Percentiles rank a stretch among this genome's conserved stretches.
Conservation (phyloP, 2,797 vertebrate species). For the Oreochromis mossambicus region DNA sequence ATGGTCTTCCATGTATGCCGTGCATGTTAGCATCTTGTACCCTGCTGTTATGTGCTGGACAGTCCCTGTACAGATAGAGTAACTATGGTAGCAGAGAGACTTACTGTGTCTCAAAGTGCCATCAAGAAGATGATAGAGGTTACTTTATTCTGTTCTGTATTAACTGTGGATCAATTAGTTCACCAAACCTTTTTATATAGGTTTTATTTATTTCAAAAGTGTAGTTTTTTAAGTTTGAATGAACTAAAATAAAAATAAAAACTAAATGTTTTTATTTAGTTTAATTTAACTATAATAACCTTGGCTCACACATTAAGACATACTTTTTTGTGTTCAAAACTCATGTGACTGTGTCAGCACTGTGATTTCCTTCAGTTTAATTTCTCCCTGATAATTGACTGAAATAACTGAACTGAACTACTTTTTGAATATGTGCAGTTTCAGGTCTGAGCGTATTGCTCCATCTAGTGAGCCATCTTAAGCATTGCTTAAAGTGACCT, state of each 20-base stretch:
- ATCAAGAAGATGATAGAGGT: neutral
- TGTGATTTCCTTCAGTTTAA: neutral
- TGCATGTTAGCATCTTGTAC: neutral
- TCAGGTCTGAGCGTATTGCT: neutral
- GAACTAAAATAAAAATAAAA: neutral
- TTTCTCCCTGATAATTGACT: neutral
- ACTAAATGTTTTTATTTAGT: neutral
- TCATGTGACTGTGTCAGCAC: neutral
- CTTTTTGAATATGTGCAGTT: neutral
- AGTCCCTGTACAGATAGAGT: neutral
- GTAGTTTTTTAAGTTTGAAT: neutral
- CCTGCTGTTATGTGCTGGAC: neutral
- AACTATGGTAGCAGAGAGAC: neutral
- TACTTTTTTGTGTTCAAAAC: neutral
- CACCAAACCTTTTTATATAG: neutral
- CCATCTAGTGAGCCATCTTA: neutral
- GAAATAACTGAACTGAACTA: neutral
- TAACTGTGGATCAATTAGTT: neutral
- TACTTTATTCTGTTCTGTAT: neutral
- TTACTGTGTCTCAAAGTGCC: neutral
- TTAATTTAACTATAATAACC: neutral
- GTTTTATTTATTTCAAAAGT: neutral
- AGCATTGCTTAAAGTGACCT: neutral
- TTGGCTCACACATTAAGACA: neutral
- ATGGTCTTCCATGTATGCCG: neutral